phyloP scores from a whole-genome alignment of 2,113 vertebrate species.

The Odocoileus hemionus region DNA sequence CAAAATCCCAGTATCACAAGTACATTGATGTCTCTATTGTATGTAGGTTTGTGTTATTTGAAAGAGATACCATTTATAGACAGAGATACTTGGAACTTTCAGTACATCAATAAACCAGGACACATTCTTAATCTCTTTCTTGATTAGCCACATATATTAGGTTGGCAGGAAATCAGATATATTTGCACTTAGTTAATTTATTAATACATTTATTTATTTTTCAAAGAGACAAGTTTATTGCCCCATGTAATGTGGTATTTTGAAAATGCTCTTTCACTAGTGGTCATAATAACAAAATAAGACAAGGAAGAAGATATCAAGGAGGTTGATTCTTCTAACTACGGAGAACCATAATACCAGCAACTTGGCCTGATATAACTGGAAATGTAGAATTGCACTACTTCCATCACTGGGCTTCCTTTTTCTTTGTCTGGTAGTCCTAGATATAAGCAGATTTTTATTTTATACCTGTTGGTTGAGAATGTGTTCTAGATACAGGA shows the following conservation, averaged over 20 bases:
- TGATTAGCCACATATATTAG: background rate
- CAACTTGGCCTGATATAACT: background rate
- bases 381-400: background rate
- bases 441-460: background rate
- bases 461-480: background rate
- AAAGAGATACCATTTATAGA: background rate
- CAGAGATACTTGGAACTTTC: background rate
- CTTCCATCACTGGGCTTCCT: accelerated
- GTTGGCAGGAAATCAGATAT: background rate
- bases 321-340: background rate
- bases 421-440: background rate
- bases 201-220: background rate
- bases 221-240: background rate
- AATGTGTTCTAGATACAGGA: background rate
- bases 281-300: background rate
- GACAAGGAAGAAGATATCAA: background rate
- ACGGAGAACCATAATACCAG: background rate
- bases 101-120: background rate
- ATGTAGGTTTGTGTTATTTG: background rate
- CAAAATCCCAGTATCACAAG: background rate
- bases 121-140: background rate
- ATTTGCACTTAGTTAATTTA: background rate
- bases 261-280: background rate
- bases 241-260: background rate
- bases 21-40: background rate